A percentile compares a stretch with the other conserved stretches of the same genome.
Evolutionary conservation across 2,888 invertebrate species (phyloP).

Genomic region (Alviniconcha strummeri): DNA sequence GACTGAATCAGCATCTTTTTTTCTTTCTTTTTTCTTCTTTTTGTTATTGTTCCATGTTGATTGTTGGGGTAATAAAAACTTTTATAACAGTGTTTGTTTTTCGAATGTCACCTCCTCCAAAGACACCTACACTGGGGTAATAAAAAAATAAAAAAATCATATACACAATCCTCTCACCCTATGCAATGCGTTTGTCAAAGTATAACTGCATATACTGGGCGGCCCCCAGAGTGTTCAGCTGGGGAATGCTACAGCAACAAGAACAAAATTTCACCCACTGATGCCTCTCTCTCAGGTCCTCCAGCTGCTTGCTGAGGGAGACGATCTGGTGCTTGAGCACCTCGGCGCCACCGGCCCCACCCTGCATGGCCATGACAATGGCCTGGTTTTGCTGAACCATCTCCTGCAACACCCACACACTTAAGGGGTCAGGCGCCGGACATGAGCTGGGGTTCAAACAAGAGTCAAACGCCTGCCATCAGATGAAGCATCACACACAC

Average conservation of each 20-base stretch:
- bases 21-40: not conserved
- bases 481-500: not conserved
- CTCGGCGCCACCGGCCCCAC: constrained; percentile 73
- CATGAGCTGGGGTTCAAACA: not conserved
- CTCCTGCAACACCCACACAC: constrained; percentile 68
- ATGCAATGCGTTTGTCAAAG: no score
- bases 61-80: no score
- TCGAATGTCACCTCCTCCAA: no score
- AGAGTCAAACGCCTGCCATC: not conserved
- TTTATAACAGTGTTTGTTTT: no score
- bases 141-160: not conserved
- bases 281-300: constrained; percentile 62
- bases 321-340: constrained; percentile 62
- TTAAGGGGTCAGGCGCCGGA: no score
- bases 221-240: no score
- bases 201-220: no score
- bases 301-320: constrained; percentile 55
- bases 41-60: no score
- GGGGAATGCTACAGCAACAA: no score
- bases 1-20: not conserved
- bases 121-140: no score
- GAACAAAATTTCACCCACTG: no score
- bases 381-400: constrained; percentile 75
- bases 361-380: constrained; percentile 76
- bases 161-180: no score